phyloP scores from a whole-genome alignment of 2,797 vertebrate genomes.

The Ptychobarbus kaznakovi region DNA sequence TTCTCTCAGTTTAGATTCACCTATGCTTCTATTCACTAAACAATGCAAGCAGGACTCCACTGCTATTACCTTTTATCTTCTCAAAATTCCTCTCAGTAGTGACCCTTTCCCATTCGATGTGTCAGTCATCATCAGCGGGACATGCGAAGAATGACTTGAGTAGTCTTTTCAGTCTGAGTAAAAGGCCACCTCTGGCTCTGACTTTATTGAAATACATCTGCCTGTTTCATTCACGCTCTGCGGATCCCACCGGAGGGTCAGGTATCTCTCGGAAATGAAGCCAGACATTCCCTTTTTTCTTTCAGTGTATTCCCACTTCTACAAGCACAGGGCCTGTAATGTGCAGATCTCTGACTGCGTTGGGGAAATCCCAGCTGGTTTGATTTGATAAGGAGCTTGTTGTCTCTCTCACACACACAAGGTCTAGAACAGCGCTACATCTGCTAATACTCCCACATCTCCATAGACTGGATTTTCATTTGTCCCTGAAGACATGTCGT shows the following conservation, averaged over 20 bases:
- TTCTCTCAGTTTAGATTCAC: constrained; percentile 46
- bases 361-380: constrained; percentile 48
- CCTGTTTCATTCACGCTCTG: constrained; percentile 68
- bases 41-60: constrained; percentile 22
- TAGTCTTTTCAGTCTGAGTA: constrained; percentile 58
- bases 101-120: constrained; percentile 47
- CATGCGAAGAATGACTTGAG: constrained; percentile 48
- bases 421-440: constrained; percentile 60
- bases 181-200: constrained; percentile 63
- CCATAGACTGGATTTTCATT: constrained; percentile 49
- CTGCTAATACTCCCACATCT: constrained; percentile 53
- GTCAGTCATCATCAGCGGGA: constrained; percentile 56
- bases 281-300: constrained; percentile 61
- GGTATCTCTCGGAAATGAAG: constrained; percentile 69
- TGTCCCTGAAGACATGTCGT: constrained; percentile 57
- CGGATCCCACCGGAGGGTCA: constrained; percentile 65
- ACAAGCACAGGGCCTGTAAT: constrained; percentile 49
- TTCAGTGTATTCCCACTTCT: constrained; percentile 46
- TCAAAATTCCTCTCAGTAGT: constrained; percentile 46
- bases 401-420: constrained; percentile 59
- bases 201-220: constrained; percentile 70
- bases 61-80: constrained; percentile 41
- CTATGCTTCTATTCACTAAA: constrained; percentile 29
- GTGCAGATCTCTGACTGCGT: constrained; percentile 50
- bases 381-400: constrained; percentile 59